Conservation (phyloP, 2,888 invertebrate genomes). For the Chrysomela aeneicollis region DNA sequence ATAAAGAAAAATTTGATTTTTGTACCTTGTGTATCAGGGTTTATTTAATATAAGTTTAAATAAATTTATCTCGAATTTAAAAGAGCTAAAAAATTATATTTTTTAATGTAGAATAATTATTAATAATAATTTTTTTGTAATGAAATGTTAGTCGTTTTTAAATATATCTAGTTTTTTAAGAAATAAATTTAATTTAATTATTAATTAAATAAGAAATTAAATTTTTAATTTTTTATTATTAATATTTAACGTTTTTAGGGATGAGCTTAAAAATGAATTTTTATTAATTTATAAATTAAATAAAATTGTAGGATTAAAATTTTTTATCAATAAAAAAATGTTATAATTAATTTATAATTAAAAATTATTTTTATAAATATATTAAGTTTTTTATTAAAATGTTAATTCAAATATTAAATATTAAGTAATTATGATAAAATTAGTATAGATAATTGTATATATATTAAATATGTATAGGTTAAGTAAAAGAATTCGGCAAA, state of each 20-base stretch:
- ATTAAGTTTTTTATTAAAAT: conserved; percentile 60
- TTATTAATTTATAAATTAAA: conserved; percentile 43
- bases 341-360: conserved; percentile 62
- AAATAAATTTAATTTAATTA: conserved; percentile 59
- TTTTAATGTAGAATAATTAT: conserved; percentile 70
- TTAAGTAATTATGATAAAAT: conserved; percentile 68
- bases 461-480: conserved; percentile 52
- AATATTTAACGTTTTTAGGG: conserved; percentile 21
- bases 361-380: conserved; percentile 61
- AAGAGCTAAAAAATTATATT: conserved; percentile 68
- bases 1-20: conserved; percentile 67
- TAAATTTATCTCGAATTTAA: conserved; percentile 68
- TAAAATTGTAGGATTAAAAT: conserved; percentile 67
- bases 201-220: conserved; percentile 9
- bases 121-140: conserved; percentile 70
- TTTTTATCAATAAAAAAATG: conserved; percentile 64
- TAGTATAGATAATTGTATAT: conserved; percentile 62
- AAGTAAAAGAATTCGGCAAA: conserved; percentile 71
- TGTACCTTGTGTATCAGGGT: conserved; percentile 80
- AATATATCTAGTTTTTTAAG: conserved; percentile 74
- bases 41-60: conserved; percentile 63
- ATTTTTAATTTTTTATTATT: conserved; percentile 18
- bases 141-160: conserved; percentile 73
- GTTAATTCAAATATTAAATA: conserved; percentile 58
- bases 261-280: conserved; percentile 35